Percentiles rank a stretch among this genome's conserved stretches.
Evolutionary conservation across 1,140 invertebrate species (phyloP).

Genomic region (Zaprionus capensis): DNA sequence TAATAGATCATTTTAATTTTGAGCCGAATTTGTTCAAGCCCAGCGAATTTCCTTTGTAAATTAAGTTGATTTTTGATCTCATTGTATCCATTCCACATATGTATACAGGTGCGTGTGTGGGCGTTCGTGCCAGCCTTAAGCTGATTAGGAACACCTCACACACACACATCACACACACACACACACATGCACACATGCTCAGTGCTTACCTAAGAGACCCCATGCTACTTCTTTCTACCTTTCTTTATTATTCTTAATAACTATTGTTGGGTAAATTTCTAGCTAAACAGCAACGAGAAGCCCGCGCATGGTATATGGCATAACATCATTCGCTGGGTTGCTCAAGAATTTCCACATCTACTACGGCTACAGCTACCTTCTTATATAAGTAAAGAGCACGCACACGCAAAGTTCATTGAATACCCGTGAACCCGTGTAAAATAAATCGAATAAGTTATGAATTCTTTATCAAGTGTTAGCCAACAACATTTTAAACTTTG

Average conservation of each 20-base stretch:
- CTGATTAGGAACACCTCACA: neutral
- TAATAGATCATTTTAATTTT: neutral
- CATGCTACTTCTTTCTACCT: neutral
- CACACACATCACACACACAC: neutral
- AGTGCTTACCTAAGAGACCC: neutral
- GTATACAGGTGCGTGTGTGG: neutral
- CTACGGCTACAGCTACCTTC: neutral
- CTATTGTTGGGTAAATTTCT: neutral
- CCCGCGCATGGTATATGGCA: neutral
- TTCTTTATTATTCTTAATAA: neutral
- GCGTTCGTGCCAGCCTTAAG: neutral
- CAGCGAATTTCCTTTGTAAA: neutral
- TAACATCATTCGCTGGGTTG: neutral
- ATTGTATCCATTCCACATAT: neutral
- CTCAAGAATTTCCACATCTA: neutral
- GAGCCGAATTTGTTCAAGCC: neutral
- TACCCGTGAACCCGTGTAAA: neutral
- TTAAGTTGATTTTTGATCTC: neutral
- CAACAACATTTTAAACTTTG: conserved; percentile 8
- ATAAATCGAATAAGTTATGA: conserved; percentile 6
- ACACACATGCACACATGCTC: neutral
- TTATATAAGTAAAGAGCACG: neutral
- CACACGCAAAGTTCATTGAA: conserved; percentile 9
- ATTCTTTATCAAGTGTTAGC: conserved; percentile 7
- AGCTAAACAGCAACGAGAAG: neutral